Evolutionary conservation across 2,797 vertebrate genomes (phyloP), one percentile per base, ranked within the genome.

Genomic region (Pelodytes ibericus): DNA sequence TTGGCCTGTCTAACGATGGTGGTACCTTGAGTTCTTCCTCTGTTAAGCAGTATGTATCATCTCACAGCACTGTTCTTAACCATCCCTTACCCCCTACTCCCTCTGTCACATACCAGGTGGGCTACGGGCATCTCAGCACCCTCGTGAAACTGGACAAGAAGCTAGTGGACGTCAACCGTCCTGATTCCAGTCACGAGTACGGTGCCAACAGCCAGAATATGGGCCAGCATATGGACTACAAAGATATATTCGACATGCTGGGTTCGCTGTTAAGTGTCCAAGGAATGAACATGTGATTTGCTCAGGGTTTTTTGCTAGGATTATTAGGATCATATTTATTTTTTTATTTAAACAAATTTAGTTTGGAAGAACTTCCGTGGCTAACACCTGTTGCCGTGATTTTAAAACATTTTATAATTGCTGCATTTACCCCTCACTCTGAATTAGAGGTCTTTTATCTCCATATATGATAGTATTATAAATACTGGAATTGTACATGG

Each of bases 61-160:
- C 95, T 95, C 93, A 88, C 92, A 95, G 87, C 93, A 93, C 92
- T 95, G 89, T 95, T 92, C 94, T 96, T 96, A 97, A 97, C 92
- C 91, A 92, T 91, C 90, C 91, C 89, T 93, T 94, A 94, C 93
- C 93, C 92, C 93, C 90, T 92, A 91, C 91, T 93, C 91, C 91
- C 93, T 94, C 93, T 96, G 93, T 98, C 94, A 90, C 94, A 95
- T 95, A 94, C 91, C 96, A 98, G 97, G 97, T 98, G 97, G 97
- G 94, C 94, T 98, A 94, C 95, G 96, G 94, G 95, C 96, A 91
- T 95, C 96, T 95, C 96, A 97, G 94, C 96, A 96, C 89, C 92
- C 94, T 94, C 92, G 92, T 88, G 95, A 98, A 93, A 95, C 95
- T 89, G 93, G 95, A 94, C 95, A 96, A 88, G 90, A 94, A 95